These are phyloP conservation scores for Sepioteuthis lessoniana DNA, from an alignment of 2,888 invertebrate genomes.

Conservation along the genomic window DNA sequence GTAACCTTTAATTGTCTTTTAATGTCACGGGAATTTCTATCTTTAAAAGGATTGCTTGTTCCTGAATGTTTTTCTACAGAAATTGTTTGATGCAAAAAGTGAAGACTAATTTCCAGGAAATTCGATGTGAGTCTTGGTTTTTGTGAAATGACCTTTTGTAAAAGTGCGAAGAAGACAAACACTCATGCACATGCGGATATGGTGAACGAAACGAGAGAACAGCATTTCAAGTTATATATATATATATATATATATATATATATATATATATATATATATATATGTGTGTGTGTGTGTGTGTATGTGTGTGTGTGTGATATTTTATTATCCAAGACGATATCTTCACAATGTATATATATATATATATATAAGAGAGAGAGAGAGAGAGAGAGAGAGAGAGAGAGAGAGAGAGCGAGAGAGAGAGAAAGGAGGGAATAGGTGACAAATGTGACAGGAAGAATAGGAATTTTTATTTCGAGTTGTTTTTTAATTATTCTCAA, in stretches of 20 bases:
- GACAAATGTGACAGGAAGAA: too few species aligned
- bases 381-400: too few species aligned
- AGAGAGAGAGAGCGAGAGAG: too few species aligned
- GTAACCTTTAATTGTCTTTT: neutral
- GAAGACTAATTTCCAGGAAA: neutral
- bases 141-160: neutral
- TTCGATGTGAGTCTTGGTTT: neutral
- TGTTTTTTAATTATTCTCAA: too few species aligned
- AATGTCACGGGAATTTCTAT: neutral
- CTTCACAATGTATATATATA: too few species aligned
- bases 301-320: too few species aligned
- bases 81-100: neutral
- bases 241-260: neutral
- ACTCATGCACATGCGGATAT: neutral
- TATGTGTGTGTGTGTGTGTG: neutral
- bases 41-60: neutral
- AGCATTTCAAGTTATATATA: neutral
- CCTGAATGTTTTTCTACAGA: neutral
- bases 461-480: too few species aligned
- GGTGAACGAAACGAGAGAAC: too few species aligned
- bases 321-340: too few species aligned
- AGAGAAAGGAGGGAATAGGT: too few species aligned
- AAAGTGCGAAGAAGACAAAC: neutral
- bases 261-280: neutral
- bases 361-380: too few species aligned